Percentiles rank a stretch among this genome's conserved stretches.
Conservation (phyloP, 2,797 vertebrate genomes). For the Sebastes oblongus region DNA sequence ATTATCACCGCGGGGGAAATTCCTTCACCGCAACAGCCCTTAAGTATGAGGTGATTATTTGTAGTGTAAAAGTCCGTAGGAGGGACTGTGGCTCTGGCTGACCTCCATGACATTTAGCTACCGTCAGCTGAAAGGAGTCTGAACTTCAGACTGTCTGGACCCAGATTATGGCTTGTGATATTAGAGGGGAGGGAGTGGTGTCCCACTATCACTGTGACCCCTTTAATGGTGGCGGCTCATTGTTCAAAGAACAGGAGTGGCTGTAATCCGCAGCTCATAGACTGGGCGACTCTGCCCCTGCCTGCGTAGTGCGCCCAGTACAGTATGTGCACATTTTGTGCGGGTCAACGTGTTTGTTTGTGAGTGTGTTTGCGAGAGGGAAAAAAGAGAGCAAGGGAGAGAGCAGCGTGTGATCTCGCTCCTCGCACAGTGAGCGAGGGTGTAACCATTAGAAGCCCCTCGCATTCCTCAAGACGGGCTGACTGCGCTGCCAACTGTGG, state of each 20-base stretch:
- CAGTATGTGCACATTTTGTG: constrained; percentile 30
- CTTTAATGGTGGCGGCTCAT: constrained; percentile 63
- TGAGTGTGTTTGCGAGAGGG: constrained; percentile 47
- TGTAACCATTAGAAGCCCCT: constrained; percentile 82
- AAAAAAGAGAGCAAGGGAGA: constrained; percentile 49
- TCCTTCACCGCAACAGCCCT: not conserved
- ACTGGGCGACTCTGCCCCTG: constrained; percentile 56
- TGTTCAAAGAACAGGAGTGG: constrained; percentile 67
- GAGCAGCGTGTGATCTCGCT: constrained; percentile 66
- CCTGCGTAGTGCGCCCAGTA: not conserved
- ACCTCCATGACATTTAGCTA: constrained; percentile 61
- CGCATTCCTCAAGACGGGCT: constrained; percentile 80
- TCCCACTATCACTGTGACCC: constrained; percentile 70
- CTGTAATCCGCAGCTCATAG: constrained; percentile 61
- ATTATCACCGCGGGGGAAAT: not conserved
- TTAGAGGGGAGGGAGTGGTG: constrained; percentile 49
- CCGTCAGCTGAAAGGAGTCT: constrained; percentile 55
- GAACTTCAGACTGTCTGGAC: constrained; percentile 63
- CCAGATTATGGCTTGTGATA: constrained; percentile 65
- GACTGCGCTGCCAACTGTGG: constrained; percentile 84
- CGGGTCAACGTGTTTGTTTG: constrained; percentile 67
- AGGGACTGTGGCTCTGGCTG: constrained; percentile 17
- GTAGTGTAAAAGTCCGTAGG: constrained; percentile 9
- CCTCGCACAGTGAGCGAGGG: constrained; percentile 72
- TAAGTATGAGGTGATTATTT: constrained; percentile 18